These are phyloP conservation scores for Melanchra persicariae DNA, from an alignment of 2,888 invertebrate genomes.

Conservation along the genomic window DNA sequence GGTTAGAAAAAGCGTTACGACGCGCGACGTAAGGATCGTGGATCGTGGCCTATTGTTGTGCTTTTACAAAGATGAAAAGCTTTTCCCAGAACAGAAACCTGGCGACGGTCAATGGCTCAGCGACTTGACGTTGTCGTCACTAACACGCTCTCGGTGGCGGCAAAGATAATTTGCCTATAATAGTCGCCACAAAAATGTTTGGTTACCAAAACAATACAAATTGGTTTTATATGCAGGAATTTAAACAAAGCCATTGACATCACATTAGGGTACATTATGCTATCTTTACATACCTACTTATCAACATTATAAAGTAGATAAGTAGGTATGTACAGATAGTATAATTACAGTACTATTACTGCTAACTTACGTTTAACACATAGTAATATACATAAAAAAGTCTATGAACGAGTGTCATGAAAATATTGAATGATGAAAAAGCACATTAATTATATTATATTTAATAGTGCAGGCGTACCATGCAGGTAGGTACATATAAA, in stretches of 20 bases:
- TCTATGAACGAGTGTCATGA: background rate
- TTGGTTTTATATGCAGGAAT: constrained; percentile 25
- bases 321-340: too few relatives aligned
- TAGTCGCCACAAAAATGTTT: constrained; percentile 9
- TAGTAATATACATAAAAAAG: background rate
- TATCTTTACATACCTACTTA: constrained; percentile 16
- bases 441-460: background rate
- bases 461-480: background rate
- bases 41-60: background rate
- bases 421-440: background rate
- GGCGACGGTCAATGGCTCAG: background rate
- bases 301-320: constrained; percentile 14
- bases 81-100: background rate
- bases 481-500: too few relatives aligned
- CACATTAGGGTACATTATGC: constrained; percentile 8
- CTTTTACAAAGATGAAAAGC: background rate
- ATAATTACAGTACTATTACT: too few relatives aligned
- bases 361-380: background rate
- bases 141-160: constrained; percentile 20
- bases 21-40: too few relatives aligned
- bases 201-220: constrained; percentile 27
- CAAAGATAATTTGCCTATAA: constrained; percentile 35
- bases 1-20: background rate
- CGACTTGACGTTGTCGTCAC: background rate
- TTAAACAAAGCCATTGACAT: constrained; percentile 30